phyloP scores from a whole-genome alignment of 2,113 vertebrate genomes.

The Riparia riparia region DNA sequence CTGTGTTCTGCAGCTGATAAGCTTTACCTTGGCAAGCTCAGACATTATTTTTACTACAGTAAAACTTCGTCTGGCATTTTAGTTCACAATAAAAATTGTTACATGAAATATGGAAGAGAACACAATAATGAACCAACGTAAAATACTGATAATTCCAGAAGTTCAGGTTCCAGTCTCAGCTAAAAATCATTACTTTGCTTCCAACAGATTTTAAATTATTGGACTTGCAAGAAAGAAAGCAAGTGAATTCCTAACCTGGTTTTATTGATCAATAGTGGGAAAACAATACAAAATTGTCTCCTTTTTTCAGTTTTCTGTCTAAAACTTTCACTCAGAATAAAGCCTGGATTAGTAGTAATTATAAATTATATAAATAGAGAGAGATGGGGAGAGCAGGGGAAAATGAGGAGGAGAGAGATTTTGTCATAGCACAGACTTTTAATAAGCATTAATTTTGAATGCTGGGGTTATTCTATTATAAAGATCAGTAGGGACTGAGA shows the following conservation, averaged over 20 bases:
- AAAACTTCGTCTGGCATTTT: not conserved
- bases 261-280: not conserved
- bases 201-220: not conserved
- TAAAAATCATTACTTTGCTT: not conserved
- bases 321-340: not conserved
- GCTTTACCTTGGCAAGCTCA: not conserved
- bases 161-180: not conserved
- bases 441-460: not conserved
- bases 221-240: not conserved
- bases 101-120: not conserved
- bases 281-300: not conserved
- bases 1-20: not conserved
- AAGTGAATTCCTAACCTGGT: not conserved
- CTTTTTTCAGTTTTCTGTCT: not conserved
- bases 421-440: not conserved
- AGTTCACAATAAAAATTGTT: not conserved
- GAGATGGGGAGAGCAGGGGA: fast-evolving
- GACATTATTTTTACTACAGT: not conserved
- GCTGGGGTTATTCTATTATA: not conserved
- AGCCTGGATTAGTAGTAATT: not conserved
- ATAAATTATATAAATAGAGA: not conserved
- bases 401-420: not conserved
- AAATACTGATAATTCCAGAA: not conserved
- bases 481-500: not conserved
- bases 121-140: not conserved